Base-by-base conservation (phyloP, 1,140 invertebrate genomes). In the Tetramorium parvispinum region DNA sequence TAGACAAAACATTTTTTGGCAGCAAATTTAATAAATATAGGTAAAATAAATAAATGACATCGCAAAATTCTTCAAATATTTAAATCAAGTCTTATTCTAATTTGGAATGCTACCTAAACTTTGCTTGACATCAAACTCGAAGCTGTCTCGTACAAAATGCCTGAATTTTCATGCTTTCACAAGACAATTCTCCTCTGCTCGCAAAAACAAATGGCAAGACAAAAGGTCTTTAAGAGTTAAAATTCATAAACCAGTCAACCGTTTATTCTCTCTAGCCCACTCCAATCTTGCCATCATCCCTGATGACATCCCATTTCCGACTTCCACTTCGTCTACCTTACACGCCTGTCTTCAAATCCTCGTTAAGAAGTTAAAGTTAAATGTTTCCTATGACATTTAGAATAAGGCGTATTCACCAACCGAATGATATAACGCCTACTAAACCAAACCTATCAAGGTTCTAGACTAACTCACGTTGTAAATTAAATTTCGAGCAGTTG, bases 281-380 rank as follows among this genome's bases (percentile, higher is more conserved):
- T 57, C 57, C 55, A 79, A 55, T 73, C 57, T 55, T 27, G 10
- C 77, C 53, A 77, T 78, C 82, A 65, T 85, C 57, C 46, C 32
- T 43, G 73, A 78, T 78, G 73, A 85, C 82, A 66, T 78, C 73
- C 75, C 82, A 61, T 78, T 85, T 27, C 65, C 79, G 49, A 76
- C 87, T 81, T 46, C 59, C 70, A 46, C 76, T 57, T 51, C 61
- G 77, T 57, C 85, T 81, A 32, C 24, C 88, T 87, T 53, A 70
- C 81, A 55, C 82, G 82, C 73, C 57, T 92, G 93, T 91, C 89
- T 92, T 93, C 89, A 92, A 90, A 92, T 93, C 87, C 93, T 93
- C 92, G 91, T 94, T 93, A 94, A 94, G 92, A 94, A 94, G 89
- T 94, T 92, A 76, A 91, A 93, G 91, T 91, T 83, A 83, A 83